Evolutionary conservation across 2,888 invertebrate species (phyloP).

Genomic region (Diaperis boleti): DNA sequence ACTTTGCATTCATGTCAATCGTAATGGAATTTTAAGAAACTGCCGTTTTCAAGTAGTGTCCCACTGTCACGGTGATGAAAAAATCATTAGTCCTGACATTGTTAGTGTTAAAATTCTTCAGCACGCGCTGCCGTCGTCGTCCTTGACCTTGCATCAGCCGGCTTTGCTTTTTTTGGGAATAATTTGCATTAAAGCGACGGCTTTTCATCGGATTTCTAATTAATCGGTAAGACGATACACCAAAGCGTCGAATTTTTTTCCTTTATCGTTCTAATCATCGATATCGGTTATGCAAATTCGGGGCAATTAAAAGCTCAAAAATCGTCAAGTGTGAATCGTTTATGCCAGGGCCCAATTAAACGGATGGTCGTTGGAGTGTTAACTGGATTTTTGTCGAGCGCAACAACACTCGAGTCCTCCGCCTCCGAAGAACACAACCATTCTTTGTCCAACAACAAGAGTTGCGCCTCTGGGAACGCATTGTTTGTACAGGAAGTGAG

Average conservation of each 20-base stretch:
- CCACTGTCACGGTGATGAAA: background rate
- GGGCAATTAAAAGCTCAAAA: constrained; percentile 19
- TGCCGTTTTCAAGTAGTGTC: background rate
- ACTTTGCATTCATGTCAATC: too few relatives aligned
- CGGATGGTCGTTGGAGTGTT: constrained; percentile 22
- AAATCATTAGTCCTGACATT: background rate
- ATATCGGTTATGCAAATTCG: constrained; percentile 27
- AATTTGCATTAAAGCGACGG: constrained; percentile 1
- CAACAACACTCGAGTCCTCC: constrained; percentile 31
- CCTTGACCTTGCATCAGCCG: constrained; percentile 20
- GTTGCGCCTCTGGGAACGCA: constrained; percentile 35
- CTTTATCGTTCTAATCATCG: constrained; percentile 13
- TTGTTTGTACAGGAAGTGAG: constrained; percentile 53
- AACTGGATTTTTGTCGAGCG: constrained; percentile 15
- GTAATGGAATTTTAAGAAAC: constrained; percentile 24
- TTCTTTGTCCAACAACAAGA: constrained; percentile 35
- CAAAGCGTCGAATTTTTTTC: background rate
- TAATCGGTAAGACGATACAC: constrained; percentile 16
- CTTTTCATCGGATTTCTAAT: constrained; percentile 24
- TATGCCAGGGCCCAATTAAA: constrained; percentile 17
- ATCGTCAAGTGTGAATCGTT: constrained; percentile 29
- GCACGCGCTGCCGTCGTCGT: constrained; percentile 12
- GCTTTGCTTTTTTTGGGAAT: constrained; percentile 2
- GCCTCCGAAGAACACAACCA: constrained; percentile 26
- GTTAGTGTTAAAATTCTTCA: background rate